Evolutionary conservation across 2,113 vertebrate genomes (phyloP).

Genomic region (Platycercus adscitus): DNA sequence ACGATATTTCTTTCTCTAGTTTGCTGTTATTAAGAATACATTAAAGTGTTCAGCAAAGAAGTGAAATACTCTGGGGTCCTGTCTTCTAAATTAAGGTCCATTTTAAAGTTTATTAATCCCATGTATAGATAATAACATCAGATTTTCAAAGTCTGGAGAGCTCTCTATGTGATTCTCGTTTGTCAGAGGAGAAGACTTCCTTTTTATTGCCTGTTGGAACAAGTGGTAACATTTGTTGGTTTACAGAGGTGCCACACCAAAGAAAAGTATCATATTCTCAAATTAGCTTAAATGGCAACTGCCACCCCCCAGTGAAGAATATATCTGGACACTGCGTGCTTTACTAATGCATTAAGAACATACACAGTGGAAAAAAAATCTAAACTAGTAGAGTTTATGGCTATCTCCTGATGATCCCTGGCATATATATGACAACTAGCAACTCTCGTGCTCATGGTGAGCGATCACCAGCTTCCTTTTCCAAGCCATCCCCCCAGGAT

Average conservation of each 20-base stretch:
- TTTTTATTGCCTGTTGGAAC: not conserved
- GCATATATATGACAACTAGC: not conserved
- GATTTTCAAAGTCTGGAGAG: not conserved
- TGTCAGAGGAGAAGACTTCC: not conserved
- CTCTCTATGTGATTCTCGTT: not conserved
- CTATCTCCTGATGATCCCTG: not conserved
- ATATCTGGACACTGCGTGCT: not conserved
- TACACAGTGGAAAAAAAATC: not conserved
- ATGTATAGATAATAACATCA: not conserved
- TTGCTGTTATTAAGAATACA: not conserved
- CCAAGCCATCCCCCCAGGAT: not conserved
- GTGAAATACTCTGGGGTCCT: not conserved
- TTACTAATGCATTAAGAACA: not conserved
- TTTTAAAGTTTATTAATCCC: not conserved
- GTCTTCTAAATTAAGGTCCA: not conserved
- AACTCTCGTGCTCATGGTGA: rapidly evolving
- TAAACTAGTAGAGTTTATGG: rapidly evolving
- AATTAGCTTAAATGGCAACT: not conserved
- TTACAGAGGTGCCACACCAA: not conserved
- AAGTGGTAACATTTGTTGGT: not conserved
- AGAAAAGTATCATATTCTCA: not conserved
- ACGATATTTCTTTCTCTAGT: not conserved
- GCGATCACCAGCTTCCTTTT: not conserved
- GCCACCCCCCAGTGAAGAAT: not conserved
- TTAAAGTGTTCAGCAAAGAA: not conserved